Evolutionary conservation across 2,888 invertebrate genomes (phyloP).

Genomic region (Noctua janthe): DNA sequence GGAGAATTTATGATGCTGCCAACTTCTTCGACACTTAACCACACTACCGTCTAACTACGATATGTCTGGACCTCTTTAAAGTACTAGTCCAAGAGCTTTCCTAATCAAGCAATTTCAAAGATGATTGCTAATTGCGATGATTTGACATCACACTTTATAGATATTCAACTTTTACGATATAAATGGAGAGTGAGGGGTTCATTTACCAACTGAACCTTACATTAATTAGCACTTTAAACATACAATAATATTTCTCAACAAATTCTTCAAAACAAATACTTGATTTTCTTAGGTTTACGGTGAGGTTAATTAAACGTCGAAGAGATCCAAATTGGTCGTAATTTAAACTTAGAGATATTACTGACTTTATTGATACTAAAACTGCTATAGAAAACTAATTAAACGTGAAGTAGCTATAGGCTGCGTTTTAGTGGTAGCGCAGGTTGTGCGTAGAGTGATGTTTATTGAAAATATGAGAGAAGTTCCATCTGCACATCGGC

Average conservation of each 20-base stretch:
- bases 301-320: conserved; percentile 40
- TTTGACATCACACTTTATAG: background rate
- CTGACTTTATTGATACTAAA: conserved; percentile 48
- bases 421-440: background rate
- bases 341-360: conserved; percentile 27
- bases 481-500: conserved; percentile 14
- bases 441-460: background rate
- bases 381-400: conserved; percentile 34
- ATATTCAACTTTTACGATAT: conserved; percentile 4
- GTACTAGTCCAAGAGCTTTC: background rate
- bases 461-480: conserved; percentile 29
- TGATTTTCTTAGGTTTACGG: conserved; percentile 12
- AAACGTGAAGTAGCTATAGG: conserved; percentile 22
- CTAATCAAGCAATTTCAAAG: background rate
- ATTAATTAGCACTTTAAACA: conserved; percentile 23
- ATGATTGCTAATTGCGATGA: background rate
- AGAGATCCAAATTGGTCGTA: conserved; percentile 33
- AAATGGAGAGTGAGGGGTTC: background rate
- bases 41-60: background rate
- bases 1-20: background rate
- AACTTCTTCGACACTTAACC: background rate
- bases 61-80: background rate
- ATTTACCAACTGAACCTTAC: conserved; percentile 13
- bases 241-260: conserved; percentile 16
- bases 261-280: background rate